Conservation (phyloP, 2,113 vertebrate genomes). For the Halichoerus grypus region DNA sequence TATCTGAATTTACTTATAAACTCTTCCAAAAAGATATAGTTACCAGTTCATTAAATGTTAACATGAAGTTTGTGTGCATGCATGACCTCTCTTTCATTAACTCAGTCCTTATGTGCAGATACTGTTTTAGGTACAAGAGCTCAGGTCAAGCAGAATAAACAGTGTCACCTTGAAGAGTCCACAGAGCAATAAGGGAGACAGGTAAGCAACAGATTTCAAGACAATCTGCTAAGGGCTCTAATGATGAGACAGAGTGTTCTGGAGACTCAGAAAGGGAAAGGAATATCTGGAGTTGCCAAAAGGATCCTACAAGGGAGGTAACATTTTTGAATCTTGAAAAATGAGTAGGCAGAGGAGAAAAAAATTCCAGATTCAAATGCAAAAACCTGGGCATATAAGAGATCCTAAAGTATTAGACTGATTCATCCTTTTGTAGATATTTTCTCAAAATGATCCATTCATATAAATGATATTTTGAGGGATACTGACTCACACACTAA, state of each 20-base stretch:
- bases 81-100: conserved; percentile 1
- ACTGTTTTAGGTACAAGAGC: neutral
- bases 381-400: neutral
- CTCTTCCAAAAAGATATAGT: neutral
- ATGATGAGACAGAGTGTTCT: neutral
- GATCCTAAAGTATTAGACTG: neutral
- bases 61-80: neutral
- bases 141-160: neutral
- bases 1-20: conserved; percentile 26
- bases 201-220: neutral
- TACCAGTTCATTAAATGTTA: neutral
- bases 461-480: conserved; percentile 25
- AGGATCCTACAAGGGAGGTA: neutral
- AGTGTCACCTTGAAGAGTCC: neutral
- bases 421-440: neutral
- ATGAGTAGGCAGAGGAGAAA: neutral
- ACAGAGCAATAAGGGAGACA: neutral
- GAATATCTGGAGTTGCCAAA: neutral
- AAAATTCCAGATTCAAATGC: conserved; percentile 37
- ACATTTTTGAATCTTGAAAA: conserved; percentile 35
- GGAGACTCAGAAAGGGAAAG: neutral
- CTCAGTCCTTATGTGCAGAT: neutral
- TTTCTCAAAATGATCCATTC: conserved; percentile 40
- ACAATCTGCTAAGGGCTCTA: neutral
- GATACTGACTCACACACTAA: conserved; percentile 49